Base-by-base conservation (phyloP, 2,113 vertebrate genomes). In the Colossoma macropomum region DNA sequence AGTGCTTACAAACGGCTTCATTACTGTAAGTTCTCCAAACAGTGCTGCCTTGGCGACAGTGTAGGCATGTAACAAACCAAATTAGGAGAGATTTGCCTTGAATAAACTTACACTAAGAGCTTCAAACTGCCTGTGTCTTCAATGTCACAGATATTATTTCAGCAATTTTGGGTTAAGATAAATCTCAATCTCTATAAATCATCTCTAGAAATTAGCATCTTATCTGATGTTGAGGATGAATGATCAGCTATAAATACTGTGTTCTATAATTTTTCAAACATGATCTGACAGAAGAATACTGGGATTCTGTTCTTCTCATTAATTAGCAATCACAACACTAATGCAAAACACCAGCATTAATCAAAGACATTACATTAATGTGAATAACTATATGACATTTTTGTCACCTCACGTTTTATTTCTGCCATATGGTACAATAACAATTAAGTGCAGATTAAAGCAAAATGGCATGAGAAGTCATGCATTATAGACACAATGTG, bases 41-140 rank as follows among this genome's bases (percentile, higher is more conserved):
- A 77, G 41, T 13, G 23, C 56, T 66, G 71, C 75, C 75, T 80
- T 68, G 50, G 6, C 13, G 71, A 75, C 23, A 21, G 23, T 32
- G 48, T 32, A 78, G 54, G 27, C 32, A 38, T 11, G n/a, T 54
- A 75, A 62, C 41, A 34, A 74, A 79, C 48, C 75, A 85, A 78
- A 75, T 69, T 65, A 73, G 45, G 74, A 82, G 68, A 56, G 54
- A 68, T 28, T 73, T 59, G 15, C 66, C 41, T 77, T 74, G 25
- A 72, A 80, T 73, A 66, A 78, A 34, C 21, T 30, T 16, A 50
- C 3, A 25, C 50, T 25, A 71, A 32, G 38, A 52, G 11, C 54
- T 27, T 62, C 16, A 4, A 63, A 59, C 32, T 27, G 17, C 30
- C 59, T 32, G 63, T 15, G 19, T 34, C 32, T 23, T 60, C 74